Evolutionary conservation across 2,888 invertebrate genomes (phyloP).

Genomic region (Agonopterix subpropinquella): DNA sequence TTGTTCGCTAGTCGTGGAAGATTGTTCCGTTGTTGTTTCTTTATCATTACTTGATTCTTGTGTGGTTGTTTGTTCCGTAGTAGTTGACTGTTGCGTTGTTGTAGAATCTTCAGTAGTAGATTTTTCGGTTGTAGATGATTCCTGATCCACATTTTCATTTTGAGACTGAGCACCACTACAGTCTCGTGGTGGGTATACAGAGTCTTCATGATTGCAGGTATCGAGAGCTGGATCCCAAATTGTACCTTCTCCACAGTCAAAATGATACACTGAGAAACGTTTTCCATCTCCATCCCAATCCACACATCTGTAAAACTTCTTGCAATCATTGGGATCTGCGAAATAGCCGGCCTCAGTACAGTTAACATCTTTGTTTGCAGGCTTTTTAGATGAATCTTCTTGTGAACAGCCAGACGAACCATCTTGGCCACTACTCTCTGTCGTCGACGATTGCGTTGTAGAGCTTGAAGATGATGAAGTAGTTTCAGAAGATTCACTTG

Average conservation of each 20-base stretch:
- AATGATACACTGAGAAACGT: constrained; percentile 78
- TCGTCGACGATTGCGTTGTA: constrained; percentile 13
- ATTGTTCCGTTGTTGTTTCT: constrained; percentile 11
- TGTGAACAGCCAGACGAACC: constrained; percentile 33
- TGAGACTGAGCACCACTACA: constrained; percentile 50
- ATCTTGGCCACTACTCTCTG: constrained; percentile 25
- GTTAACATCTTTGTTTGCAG: constrained; percentile 36
- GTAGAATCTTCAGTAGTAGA: constrained; percentile 22
- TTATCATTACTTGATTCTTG: constrained; percentile 3
- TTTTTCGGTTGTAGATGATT: constrained; percentile 16
- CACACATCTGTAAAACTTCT: constrained; percentile 80
- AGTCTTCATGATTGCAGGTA: constrained; percentile 80
- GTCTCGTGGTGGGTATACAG: constrained; percentile 75
- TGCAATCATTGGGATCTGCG: constrained; percentile 76
- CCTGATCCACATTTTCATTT: constrained; percentile 24
- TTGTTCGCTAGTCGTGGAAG: constrained; percentile 13
- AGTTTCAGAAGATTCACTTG: constrained; percentile 2
- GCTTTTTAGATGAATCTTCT: constrained; percentile 35
- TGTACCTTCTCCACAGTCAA: constrained; percentile 81
- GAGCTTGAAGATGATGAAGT: constrained; percentile 17
- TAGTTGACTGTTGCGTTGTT: constrained; percentile 20
- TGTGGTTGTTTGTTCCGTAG: constrained; percentile 13
- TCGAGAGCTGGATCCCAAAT: constrained; percentile 81
- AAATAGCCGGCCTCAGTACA: constrained; percentile 78
- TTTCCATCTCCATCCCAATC: constrained; percentile 74